phyloP scores from a whole-genome alignment of 2,113 vertebrate species.

The Mustela lutreola region DNA sequence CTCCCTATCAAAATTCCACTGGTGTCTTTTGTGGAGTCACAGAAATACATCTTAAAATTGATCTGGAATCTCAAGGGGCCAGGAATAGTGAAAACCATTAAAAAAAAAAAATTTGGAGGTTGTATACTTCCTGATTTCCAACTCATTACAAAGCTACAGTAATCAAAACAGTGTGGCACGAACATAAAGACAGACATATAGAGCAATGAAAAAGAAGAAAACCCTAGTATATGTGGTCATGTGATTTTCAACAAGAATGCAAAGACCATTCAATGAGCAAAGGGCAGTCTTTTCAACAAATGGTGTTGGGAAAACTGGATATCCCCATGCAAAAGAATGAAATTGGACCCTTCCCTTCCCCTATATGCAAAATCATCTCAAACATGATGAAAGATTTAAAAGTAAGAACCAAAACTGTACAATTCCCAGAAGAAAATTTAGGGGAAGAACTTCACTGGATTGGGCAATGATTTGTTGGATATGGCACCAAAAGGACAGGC shows the following conservation, averaged over 20 bases:
- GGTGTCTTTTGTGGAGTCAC: neutral
- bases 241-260: neutral
- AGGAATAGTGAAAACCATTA: neutral
- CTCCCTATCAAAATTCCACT: neutral
- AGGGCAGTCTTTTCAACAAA: neutral
- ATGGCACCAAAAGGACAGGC: conserved; percentile 29
- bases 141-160: neutral
- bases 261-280: neutral
- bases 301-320: neutral
- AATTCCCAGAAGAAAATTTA: neutral
- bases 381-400: conserved; percentile 1
- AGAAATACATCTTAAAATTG: neutral
- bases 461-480: neutral
- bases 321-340: neutral
- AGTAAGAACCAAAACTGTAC: neutral
- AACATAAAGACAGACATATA: neutral
- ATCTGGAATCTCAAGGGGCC: neutral
- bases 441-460: neutral
- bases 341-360: neutral
- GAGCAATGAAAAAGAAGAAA: neutral
- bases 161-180: neutral
- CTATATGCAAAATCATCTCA: neutral
- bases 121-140: neutral
- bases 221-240: neutral
- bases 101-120: neutral